Evolutionary conservation across 2,797 vertebrate species (phyloP).

Genomic region (Melanotaenia pygmaea): DNA sequence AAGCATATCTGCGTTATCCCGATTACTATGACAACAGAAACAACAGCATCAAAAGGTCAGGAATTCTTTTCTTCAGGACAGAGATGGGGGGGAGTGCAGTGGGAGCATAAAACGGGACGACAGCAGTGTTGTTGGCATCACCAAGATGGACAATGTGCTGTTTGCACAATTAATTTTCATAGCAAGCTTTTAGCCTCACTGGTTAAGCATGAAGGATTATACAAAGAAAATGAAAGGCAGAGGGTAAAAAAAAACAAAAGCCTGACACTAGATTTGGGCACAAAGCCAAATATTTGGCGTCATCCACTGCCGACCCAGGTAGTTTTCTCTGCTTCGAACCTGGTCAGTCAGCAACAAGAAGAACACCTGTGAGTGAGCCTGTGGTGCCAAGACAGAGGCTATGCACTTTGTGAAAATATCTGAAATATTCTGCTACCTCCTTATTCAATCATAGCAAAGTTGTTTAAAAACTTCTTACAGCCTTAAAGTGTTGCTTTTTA

Average conservation of each 20-base stretch:
- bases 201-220: constrained; percentile 1
- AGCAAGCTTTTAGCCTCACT: constrained; percentile 4
- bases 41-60: constrained; percentile 70
- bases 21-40: constrained; percentile 59
- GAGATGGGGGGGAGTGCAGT: constrained; percentile 21
- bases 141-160: constrained; percentile 34
- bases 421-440: too few relatives aligned
- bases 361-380: not conserved
- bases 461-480: too few relatives aligned
- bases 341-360: not conserved
- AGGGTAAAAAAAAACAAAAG: not conserved
- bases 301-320: not conserved
- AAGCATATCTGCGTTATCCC: constrained; percentile 3
- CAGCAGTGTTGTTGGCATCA: constrained; percentile 41
- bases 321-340: not conserved
- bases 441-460: not conserved
- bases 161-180: constrained; percentile 25
- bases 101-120: constrained; percentile 42
- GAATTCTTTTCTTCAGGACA: constrained; percentile 65
- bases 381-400: not conserved
- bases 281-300: not conserved
- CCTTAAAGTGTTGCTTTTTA: not conserved
- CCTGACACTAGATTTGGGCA: not conserved
- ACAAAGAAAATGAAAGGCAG: not conserved
- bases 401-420: not conserved